phyloP scores from a whole-genome alignment of 2,113 vertebrate genomes.

The Hiodon alosoides region DNA sequence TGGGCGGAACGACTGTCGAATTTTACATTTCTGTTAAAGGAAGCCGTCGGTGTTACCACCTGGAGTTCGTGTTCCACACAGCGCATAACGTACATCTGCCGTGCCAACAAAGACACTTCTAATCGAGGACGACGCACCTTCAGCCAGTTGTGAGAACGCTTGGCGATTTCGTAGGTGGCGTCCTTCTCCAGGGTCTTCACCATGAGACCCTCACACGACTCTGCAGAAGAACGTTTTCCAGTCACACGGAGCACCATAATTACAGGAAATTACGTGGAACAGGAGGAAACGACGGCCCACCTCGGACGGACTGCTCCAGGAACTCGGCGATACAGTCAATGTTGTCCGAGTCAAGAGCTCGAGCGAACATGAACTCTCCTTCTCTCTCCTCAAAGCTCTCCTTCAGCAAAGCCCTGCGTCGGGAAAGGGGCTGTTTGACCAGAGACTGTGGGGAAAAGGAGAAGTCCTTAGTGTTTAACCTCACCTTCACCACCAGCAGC shows the following conservation, averaged over 20 bases:
- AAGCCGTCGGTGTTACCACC: too few species aligned
- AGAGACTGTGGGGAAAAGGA: conserved; percentile 60
- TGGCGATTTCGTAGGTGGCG: conserved; percentile 88
- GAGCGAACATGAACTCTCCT: conserved; percentile 81
- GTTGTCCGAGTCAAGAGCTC: conserved; percentile 70
- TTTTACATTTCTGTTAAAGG: too few species aligned
- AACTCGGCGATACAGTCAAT: conserved; percentile 79
- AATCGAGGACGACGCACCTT: conserved; percentile 62
- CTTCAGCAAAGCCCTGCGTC: conserved; percentile 68
- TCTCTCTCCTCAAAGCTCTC: conserved; percentile 76
- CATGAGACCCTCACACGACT: conserved; percentile 89
- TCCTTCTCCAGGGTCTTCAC: conserved; percentile 83
- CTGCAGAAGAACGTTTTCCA: conserved; percentile 42
- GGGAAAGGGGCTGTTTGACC: conserved; percentile 70
- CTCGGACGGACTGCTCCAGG: conserved; percentile 83
- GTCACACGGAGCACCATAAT: background rate
- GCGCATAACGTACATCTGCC: too few species aligned
- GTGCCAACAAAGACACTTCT: too few species aligned
- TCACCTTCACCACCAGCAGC: background rate
- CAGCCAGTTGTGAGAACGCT: conserved; percentile 87
- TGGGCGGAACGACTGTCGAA: background rate
- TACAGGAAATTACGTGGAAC: background rate
- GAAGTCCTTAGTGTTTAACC: background rate
- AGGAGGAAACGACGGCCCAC: conserved; percentile 42
- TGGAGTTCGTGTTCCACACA: too few species aligned